These are phyloP conservation scores for Euphonia xanthogaster DNA, from an alignment of 2,797 vertebrate species.

Conservation along the genomic window DNA sequence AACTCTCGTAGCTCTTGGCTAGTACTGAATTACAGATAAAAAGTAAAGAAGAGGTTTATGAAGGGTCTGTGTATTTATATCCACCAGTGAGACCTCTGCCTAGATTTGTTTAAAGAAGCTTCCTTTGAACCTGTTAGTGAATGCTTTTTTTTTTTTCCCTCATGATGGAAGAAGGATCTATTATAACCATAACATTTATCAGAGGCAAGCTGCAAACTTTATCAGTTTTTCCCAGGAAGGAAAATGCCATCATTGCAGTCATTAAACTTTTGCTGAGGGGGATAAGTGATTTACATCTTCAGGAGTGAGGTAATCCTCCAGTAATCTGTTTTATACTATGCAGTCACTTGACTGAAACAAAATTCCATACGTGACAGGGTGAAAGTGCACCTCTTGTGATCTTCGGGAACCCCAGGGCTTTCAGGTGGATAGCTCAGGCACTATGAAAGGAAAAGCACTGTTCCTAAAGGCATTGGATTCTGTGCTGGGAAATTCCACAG, in stretches of 20 bases:
- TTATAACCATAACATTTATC: not conserved
- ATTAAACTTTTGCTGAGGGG: not conserved
- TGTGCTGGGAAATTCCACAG: not conserved
- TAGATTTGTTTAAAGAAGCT: not conserved
- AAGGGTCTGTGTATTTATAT: not conserved
- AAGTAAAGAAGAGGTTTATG: not conserved
- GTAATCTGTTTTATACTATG: not conserved
- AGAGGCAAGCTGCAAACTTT: not conserved
- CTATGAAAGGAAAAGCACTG: not conserved
- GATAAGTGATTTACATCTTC: not conserved
- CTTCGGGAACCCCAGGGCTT: not conserved
- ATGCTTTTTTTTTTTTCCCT: not conserved
- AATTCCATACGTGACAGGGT: not conserved
- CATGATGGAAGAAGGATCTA: not conserved
- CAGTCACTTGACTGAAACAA: not conserved
- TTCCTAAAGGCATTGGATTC: not conserved
- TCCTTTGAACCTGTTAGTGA: not conserved
- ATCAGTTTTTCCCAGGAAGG: not conserved
- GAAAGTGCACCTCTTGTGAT: not conserved
- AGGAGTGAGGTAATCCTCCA: not conserved
- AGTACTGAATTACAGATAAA: not conserved
- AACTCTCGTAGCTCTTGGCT: not conserved
- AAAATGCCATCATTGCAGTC: not conserved
- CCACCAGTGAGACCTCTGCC: not conserved
- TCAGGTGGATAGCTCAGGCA: not conserved